Percentiles rank a stretch among this genome's conserved stretches.
Conservation (phyloP, 2,113 vertebrate genomes). For the Lamprologus ornatipinnis region DNA sequence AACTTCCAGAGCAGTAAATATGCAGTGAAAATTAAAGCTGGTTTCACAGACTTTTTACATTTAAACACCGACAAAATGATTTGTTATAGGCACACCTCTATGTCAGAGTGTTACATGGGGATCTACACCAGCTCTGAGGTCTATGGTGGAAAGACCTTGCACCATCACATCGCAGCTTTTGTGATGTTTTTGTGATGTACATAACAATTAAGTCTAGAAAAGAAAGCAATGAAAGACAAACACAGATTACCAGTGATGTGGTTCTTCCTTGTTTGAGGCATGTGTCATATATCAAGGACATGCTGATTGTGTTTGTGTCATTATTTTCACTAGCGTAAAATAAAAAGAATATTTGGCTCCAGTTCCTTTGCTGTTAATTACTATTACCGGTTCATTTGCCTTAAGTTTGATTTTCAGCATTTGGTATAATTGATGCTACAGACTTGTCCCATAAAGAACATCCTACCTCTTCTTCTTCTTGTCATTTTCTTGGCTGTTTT, state of each 20-base stretch:
- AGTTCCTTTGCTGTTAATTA: neutral
- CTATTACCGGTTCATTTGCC: neutral
- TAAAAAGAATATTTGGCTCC: neutral
- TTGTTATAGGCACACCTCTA: neutral
- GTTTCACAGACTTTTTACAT: neutral
- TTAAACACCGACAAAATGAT: neutral
- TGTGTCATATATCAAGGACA: neutral
- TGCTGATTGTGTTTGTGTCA: neutral
- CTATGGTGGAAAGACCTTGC: neutral
- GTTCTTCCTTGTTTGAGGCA: neutral
- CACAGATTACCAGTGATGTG: neutral
- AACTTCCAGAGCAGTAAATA: neutral
- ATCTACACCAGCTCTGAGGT: neutral
- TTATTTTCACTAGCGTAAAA: neutral
- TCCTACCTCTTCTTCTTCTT: neutral
- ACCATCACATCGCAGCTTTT: neutral
- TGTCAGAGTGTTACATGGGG: neutral
- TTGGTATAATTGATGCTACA: neutral
- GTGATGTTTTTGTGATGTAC: neutral
- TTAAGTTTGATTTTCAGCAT: neutral
- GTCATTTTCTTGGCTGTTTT: neutral
- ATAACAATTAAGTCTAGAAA: neutral
- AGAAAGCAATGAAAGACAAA: neutral
- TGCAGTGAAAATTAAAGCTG: neutral
- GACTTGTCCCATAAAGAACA: neutral